Conservation (phyloP, 2,888 invertebrate species). For the Hyposoter dolosus region DNA sequence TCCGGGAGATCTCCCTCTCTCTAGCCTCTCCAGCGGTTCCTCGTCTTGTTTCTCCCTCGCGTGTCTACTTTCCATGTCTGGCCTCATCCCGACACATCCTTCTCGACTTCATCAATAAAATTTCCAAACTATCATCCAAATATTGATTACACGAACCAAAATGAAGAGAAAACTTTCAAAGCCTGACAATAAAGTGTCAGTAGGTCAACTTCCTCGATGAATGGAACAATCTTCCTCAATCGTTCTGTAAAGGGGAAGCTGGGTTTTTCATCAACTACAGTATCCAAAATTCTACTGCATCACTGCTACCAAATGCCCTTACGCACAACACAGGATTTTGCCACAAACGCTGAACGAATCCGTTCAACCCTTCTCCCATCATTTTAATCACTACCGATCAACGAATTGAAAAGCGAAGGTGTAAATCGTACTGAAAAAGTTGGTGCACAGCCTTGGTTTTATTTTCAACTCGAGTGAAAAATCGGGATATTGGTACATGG, state of each 20-base stretch:
- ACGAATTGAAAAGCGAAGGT: background rate
- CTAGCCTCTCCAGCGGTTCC: background rate
- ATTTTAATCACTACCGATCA: background rate
- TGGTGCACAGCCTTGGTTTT: background rate
- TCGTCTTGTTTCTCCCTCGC: conserved; percentile 7
- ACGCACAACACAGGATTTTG: background rate
- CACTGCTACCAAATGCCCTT: background rate
- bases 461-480: background rate
- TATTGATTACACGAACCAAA: conserved; percentile 1
- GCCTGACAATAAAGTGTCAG: background rate
- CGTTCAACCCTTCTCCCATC: background rate
- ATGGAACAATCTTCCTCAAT: background rate
- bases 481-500: background rate
- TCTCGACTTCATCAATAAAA: background rate
- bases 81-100: background rate
- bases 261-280: background rate
- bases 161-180: background rate
- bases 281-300: background rate
- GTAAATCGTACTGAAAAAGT: background rate
- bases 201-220: background rate
- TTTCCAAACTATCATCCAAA: background rate
- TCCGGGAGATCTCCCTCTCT: background rate
- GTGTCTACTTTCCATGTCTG: conserved; percentile 19
- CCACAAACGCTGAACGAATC: background rate
- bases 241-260: background rate